Base-by-base conservation (phyloP, 2,888 invertebrate genomes). In the Lepas anatifera region DNA sequence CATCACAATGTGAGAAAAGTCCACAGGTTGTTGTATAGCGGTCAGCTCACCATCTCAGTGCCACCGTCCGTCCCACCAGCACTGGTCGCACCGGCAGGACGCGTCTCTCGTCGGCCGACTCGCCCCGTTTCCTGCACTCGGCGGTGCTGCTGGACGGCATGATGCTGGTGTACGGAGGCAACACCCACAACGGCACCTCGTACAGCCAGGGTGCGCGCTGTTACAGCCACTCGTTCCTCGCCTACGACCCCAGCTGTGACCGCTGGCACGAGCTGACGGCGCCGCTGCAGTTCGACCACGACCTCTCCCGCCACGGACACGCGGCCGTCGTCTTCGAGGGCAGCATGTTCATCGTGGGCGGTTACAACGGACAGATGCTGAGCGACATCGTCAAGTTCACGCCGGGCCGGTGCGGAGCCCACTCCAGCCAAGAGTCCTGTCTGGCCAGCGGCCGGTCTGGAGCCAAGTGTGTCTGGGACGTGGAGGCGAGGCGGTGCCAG, bases 81-180 rank as follows among this genome's bases (percentile, higher is more conserved):
- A 66, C 81, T 93, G 25, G 88, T 6, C 25, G 27, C 22, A 8
- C 7, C 52, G 16, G 6, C 79, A 98, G n/a, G 94, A 90, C 78
- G 88, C 92, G 8, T 96, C 93, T 78, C 89, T 95, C 76, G 91
- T 93, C 0, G 32, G 70, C 71, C n/a, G 71, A 70, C 39, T 68
- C 70, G 63, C 76, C 76, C 41, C 85, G 95, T 72, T 95, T 95
- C 79, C 84, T 98, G 68, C 99, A 99, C 79, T 85, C 94, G 0
- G 90, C 95, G 18, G 92, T 94, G 77, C 83, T 96, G 22, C 85
- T 90, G 25, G 86, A 90, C 78, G 89, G 92, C 29, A 80, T 94
- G 74, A 92, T 98, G 92, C 80, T 97, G 71, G 89, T 97, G 25
- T 95, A 94, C 78, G 98, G 97, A 1, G 98, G 98, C 4, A 98